Evolutionary conservation across 2,797 vertebrate genomes (phyloP).

Genomic region (Balearica regulorum): DNA sequence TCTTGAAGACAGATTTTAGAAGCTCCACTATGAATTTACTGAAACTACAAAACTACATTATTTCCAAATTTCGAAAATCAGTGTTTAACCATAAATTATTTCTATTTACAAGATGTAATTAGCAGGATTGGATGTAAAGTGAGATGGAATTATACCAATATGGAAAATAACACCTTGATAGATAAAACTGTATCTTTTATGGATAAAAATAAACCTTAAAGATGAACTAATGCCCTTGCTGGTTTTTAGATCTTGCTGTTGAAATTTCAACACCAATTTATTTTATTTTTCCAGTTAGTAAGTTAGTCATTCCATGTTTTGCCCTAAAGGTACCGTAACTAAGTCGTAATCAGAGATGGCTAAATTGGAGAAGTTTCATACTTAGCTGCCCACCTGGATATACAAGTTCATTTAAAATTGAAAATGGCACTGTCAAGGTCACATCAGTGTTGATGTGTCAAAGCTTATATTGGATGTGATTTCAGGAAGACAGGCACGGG

Average conservation of each 20-base stretch:
- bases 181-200: conserved; percentile 3
- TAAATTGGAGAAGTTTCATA: not conserved
- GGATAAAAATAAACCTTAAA: conserved; percentile 1
- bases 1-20: not conserved
- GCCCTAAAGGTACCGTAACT: not conserved
- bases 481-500: not conserved
- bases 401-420: not conserved
- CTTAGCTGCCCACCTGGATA: not conserved
- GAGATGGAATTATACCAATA: not conserved
- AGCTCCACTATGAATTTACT: not conserved
- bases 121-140: conserved; percentile 20
- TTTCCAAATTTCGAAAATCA: conserved; percentile 14
- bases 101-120: conserved; percentile 33
- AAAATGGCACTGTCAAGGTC: not conserved
- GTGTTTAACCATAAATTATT: conserved; percentile 17
- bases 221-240: not conserved
- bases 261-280: not conserved
- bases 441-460: not conserved
- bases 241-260: not conserved
- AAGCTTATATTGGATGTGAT: not conserved
- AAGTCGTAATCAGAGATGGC: not conserved
- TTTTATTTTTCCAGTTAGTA: not conserved
- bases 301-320: not conserved
- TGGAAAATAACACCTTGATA: conserved; percentile 18
- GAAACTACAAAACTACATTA: not conserved